Evolutionary conservation across 1,140 invertebrate species (phyloP), one percentile per base, ranked within the genome.

Genomic region (Calliopsis andreniformis): DNA sequence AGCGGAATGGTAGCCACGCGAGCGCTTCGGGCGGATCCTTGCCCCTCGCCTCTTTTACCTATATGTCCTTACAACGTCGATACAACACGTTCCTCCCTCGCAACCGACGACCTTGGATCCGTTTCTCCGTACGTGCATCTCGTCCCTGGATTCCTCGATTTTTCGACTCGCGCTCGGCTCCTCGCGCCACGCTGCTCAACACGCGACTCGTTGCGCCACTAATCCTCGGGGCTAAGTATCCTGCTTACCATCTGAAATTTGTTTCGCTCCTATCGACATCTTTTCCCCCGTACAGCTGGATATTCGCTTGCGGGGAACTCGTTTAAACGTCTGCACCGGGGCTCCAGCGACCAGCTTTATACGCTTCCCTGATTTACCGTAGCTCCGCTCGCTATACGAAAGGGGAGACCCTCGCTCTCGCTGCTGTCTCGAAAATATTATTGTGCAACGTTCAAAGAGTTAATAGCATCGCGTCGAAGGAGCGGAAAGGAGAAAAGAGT

Each of bases 21-120:
- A 88, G 61, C 87, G 87, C 87, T 89, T 83, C 87, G 78, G 85
- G 87, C 87, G 66, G 84, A 77, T 87, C 66, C 59, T 78, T 78
- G 73, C 64, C 76, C 83, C 80, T 67, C 80, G 53, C n/a, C 64
- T 73, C 56, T 68, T 82, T 82, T 70, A 73, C 82, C 78, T 78
- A 86, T 75, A 67, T 81, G 62, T 79, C 72, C 28, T 63, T 63
- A 58, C 76, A 51, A 43, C 39, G 20, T n/a, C 61, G 35, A 56
- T 39, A 30, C 47, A 51, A 39, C 35, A 39, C 75, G 32, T 67
- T 69, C 72, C 56, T 71, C 66, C 77, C 79, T 78, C 75, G 67
- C 69, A 25, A 47, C 58, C 25, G 55, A 18, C 76, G 76, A 75
- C 75, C 82, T 84, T 76, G 79, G 59, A 64, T 8, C 51, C 51